Base-by-base conservation (phyloP, 2,888 invertebrate genomes). In the Antitype chi region DNA sequence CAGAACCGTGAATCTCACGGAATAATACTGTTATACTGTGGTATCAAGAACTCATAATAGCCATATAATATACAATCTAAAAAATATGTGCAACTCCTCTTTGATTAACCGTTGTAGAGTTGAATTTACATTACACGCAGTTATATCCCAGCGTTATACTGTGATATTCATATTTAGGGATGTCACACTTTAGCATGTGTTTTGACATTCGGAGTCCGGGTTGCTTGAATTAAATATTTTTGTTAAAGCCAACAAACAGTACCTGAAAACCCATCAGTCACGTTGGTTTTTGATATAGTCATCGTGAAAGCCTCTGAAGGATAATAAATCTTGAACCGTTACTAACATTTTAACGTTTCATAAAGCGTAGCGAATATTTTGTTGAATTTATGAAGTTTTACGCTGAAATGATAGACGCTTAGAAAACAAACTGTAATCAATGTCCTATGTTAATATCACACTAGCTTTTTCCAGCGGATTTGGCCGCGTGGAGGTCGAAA, bases 111-210 rank as follows among this genome's bases (percentile, higher is more conserved):
- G 64, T 38, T 62, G 67, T 55, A 71, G 66, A 72, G 74, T 74
- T 83, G 28, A 76, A 70, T 76, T 85, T 76, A 74, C 53, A 72
- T 68, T 72, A 70, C n/a, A 38, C n/a, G 25, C 53, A n/a, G 32
- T 78, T 67, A 75, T 73, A 63, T 63, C 38, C 57, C 9, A 13
- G 25, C 20, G 17, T 49, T 47, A 67, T 9, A 73, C 62, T 15
- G 63, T 32, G 5, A 49, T 55, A 60, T 66, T 7, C 38, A 53
- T 72, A 66, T 59, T 76, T 52, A 84, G 80, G 80, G 72, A 49
- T 80, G 69, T 23, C 69, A 53, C n/a, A 32, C 1, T 49, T 70
- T 43, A 47, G n/a, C 8, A 49, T 5, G 2, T 23, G 15, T 69
- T 38, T 55, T 15, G 15, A n/a, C 6, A 43, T 63, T 63, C 17